Base-by-base conservation (phyloP, 2,888 invertebrate genomes). In the Harpagoxenus sublaevis region DNA sequence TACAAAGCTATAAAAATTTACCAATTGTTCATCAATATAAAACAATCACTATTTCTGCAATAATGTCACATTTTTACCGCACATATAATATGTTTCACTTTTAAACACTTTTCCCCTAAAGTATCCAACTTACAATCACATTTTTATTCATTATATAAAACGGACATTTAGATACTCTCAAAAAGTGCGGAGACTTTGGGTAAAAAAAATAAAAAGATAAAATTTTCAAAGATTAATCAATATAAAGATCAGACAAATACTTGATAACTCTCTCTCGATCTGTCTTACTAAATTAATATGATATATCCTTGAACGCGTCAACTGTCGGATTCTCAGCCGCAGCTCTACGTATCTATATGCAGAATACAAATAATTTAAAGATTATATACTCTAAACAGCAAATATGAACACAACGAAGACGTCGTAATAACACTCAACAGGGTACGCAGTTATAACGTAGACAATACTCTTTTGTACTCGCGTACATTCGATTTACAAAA, bases 371-470 rank as follows among this genome's bases (percentile, higher is more conserved):
- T 85, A 84, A 82, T 89, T 86, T 87, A 77, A 87, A 88, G 66
- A 66, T 83, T 78, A 86, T 89, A 91, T 89, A 87, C 74, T 88
- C 78, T 86, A 73, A 89, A 89, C 83, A 86, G 70, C 84, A 87
- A 86, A 74, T 85, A 84, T 89, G 89, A 91, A 91, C 91, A 91
- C 86, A 91, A 91, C 86, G 39, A 87, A 89, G 57, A 18, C 68
- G 57, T 62, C 23, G 48, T 77, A 63, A 63, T 84, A 84, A 87
- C 65, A 68, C 35, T n/a, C 62, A 88, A 88, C 65, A 84, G 42
- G 39, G 23, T 68, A 65, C 60, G 63, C 42, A n/a, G 51, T 78
- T 77, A 75, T 71, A 63, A 55, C 71, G 28, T n/a, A 66, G 8
- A 65, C 31, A 55, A 74, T 15, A 45, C 42, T 66, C 28, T 78